phyloP scores from a whole-genome alignment of 2,113 vertebrate genomes.

The Barnardius zonarius region DNA sequence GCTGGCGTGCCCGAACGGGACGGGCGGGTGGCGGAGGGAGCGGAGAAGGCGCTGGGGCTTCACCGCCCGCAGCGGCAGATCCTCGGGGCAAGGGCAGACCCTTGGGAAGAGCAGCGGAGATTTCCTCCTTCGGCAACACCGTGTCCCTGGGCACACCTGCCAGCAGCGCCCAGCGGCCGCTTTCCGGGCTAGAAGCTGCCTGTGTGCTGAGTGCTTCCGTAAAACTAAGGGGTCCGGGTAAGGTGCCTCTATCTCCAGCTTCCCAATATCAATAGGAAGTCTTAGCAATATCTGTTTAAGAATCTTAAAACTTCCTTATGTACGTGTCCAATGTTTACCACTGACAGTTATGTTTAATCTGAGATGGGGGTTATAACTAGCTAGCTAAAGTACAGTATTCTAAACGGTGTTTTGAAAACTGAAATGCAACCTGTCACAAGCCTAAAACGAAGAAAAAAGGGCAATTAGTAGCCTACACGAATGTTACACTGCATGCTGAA shows the following conservation, averaged over 20 bases:
- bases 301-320: neutral
- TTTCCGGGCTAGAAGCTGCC: fast-evolving
- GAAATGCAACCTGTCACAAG: neutral
- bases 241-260: too few species aligned
- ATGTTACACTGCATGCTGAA: neutral
- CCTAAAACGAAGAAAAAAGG: too few species aligned
- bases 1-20: neutral
- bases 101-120: fast-evolving
- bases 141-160: neutral
- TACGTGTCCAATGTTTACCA: fast-evolving
- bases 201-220: too few species aligned
- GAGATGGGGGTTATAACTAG: neutral
- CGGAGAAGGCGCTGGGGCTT: neutral
- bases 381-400: neutral
- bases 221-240: fast-evolving
- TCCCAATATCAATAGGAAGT: neutral
- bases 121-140: neutral
- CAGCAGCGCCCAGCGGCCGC: neutral
- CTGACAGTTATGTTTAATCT: fast-evolving
- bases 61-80: fast-evolving
- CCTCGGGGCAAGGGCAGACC: neutral
- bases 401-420: neutral
- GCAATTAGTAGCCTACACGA: too few species aligned
- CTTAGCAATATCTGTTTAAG: fast-evolving
- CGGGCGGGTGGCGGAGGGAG: too few species aligned